phyloP scores from a whole-genome alignment of 2,797 vertebrate species.

The Myotis planiceps region DNA sequence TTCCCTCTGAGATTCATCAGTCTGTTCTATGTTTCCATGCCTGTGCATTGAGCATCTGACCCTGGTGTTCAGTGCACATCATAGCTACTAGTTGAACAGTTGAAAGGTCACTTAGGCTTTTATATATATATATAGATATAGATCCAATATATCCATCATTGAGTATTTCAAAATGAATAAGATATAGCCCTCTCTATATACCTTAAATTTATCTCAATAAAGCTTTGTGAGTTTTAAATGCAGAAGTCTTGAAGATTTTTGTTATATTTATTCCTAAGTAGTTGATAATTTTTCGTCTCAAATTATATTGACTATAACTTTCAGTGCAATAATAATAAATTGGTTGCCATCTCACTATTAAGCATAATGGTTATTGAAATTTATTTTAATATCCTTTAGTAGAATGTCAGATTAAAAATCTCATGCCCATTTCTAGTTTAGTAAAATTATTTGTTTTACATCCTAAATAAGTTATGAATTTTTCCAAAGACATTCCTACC shows the following conservation, averaged over 20 bases:
- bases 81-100: too few relatives aligned
- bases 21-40: too few relatives aligned
- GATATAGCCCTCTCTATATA: neutral
- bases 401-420: neutral
- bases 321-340: neutral
- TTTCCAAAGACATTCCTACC: neutral
- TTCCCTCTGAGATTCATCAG: too few relatives aligned
- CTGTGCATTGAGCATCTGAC: too few relatives aligned
- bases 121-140: too few relatives aligned
- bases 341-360: neutral
- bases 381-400: neutral
- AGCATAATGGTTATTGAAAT: neutral
- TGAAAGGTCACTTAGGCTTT: too few relatives aligned
- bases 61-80: too few relatives aligned
- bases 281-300: neutral
- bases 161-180: neutral
- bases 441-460: neutral
- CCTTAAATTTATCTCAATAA: neutral
- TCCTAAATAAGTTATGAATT: neutral
- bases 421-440: neutral
- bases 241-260: neutral
- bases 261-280: neutral
- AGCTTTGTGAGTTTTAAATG: neutral
- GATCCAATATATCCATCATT: neutral
- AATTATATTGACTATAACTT: neutral